Conservation (phyloP, 2,797 vertebrate species). For the Thaleichthys pacificus region DNA sequence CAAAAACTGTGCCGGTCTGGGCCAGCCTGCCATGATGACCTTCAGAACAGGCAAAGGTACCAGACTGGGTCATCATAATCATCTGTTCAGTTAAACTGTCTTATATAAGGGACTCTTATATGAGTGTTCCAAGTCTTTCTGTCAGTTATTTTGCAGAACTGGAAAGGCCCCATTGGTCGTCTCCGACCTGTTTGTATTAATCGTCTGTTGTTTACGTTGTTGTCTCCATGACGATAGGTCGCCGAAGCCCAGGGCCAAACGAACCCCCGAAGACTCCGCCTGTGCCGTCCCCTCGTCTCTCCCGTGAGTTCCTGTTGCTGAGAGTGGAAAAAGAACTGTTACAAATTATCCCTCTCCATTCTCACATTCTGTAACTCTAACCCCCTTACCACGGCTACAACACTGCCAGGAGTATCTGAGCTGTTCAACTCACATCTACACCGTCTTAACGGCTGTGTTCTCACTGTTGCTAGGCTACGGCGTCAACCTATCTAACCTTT, state of each 20-base stretch:
- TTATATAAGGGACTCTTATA: no score
- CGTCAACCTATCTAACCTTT: constrained; percentile 7
- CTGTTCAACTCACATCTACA: not conserved
- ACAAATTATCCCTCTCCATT: not conserved
- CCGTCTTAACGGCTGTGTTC: not conserved
- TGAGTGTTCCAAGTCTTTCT: no score
- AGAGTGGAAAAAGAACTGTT: no score
- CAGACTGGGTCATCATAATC: constrained; percentile 19
- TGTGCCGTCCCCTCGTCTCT: constrained; percentile 85
- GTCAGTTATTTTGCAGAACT: no score
- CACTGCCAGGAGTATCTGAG: not conserved
- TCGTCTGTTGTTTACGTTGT: not conserved
- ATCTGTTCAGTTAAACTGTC: not conserved
- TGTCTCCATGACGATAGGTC: constrained; percentile 65
- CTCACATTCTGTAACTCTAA: not conserved
- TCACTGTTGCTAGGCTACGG: not conserved
- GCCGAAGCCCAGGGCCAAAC: constrained; percentile 62
- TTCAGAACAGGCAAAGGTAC: constrained; percentile 89
- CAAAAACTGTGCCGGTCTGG: constrained; percentile 90
- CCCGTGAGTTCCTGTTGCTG: constrained; percentile 78
- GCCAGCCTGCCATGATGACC: constrained; percentile 97
- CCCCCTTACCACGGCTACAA: constrained; percentile 35
- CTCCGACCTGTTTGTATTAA: not conserved
- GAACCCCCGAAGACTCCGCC: constrained; percentile 76
- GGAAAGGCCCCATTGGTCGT: no score